A percentile compares a stretch with the other conserved stretches of the same genome.
These are phyloP conservation scores for Amblyteles armatorius DNA, from an alignment of 2,888 invertebrate species.

Conservation along the genomic window DNA sequence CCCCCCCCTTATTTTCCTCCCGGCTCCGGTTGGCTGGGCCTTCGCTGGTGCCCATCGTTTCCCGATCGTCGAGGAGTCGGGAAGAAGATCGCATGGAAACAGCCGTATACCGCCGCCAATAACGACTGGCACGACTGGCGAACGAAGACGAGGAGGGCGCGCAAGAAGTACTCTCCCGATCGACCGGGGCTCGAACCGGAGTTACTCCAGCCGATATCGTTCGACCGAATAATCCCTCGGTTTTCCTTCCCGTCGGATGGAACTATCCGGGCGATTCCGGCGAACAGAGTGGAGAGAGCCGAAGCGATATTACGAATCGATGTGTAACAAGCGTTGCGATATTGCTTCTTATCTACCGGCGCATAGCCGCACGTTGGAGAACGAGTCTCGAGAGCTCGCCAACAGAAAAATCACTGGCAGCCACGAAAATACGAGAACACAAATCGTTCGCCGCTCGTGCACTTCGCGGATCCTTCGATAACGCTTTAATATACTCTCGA, in stretches of 20 bases:
- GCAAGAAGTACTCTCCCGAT: slow-evolving; percentile 40
- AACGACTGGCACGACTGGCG: slow-evolving; percentile 16
- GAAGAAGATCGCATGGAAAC: slow-evolving; percentile 14
- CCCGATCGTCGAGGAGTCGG: slow-evolving; percentile 9
- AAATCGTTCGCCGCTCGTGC: slow-evolving; percentile 14
- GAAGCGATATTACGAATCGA: slow-evolving; percentile 56
- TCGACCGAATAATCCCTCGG: slow-evolving; percentile 73
- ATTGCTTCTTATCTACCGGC: slow-evolving; percentile 53
- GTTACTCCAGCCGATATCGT: slow-evolving; percentile 71
- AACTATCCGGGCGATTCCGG: slow-evolving; percentile 38
- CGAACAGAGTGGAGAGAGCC: slow-evolving; percentile 28
- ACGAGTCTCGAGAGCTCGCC: slow-evolving; percentile 10
- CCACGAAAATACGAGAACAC: slow-evolving; percentile 14
- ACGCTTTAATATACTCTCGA: background rate
- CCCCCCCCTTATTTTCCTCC: slow-evolving; percentile 2
- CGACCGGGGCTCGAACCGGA: slow-evolving; percentile 58
- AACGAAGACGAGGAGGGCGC: slow-evolving; percentile 8
- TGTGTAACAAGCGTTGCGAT: slow-evolving; percentile 63
- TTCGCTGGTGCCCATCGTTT: slow-evolving; percentile 17
- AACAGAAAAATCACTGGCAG: slow-evolving; percentile 20
- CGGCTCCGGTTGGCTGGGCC: slow-evolving; percentile 12
- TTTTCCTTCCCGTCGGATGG: slow-evolving; percentile 46
- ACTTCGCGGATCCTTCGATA: background rate
- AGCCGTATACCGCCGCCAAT: slow-evolving; percentile 11
- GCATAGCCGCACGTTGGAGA: slow-evolving; percentile 1